Base-by-base conservation (phyloP, 2,888 invertebrate species). In the Leptopterna dolabrata region DNA sequence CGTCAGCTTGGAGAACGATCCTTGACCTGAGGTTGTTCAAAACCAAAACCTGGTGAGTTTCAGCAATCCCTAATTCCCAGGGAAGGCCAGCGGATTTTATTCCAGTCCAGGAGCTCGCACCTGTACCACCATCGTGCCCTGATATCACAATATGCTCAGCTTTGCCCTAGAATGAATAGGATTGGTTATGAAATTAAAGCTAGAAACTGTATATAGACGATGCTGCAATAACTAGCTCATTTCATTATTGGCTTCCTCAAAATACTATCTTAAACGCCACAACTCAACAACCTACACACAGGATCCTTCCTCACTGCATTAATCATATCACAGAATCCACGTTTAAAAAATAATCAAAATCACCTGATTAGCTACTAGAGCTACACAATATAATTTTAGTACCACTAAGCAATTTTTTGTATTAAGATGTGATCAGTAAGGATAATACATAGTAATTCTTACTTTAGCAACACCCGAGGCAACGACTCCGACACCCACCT, bases 101-200 rank as follows among this genome's bases (percentile, higher is more conserved):
- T 90, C 99, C 99, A 0, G 99, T 99, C 99, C 99, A 99, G 87
- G 98, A 98, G 91, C 97, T 97, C 76, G 99, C 99, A 45, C 99
- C 99, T 19, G 99, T 99, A 85, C 99, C 99, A 88, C 99, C 99
- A 93, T 99, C 99, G 92, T 99, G 99, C 0, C 99, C 99, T 0
- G 99, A 99, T 90, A 99, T 98, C 36, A 98, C 98, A 90, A 99
- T 97, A 92, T 99, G 99, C 91, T 99, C 99, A 0, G 98, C 98
- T 93, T 99, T 99, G 78, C 98, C 98, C 96, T 97, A 91, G 0
- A 87, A 76, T 36, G 2, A 36, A 36, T 36, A 36, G 36, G 7
- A 36, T 36, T 36, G 7, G 4, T 36, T 36, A 36, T 36, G 27
- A 45, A 36, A 84, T 43, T 11, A 29, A 9, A 27, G 51, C 13